Conservation (phyloP, 2,888 invertebrate genomes). For the Phengaris arion region DNA sequence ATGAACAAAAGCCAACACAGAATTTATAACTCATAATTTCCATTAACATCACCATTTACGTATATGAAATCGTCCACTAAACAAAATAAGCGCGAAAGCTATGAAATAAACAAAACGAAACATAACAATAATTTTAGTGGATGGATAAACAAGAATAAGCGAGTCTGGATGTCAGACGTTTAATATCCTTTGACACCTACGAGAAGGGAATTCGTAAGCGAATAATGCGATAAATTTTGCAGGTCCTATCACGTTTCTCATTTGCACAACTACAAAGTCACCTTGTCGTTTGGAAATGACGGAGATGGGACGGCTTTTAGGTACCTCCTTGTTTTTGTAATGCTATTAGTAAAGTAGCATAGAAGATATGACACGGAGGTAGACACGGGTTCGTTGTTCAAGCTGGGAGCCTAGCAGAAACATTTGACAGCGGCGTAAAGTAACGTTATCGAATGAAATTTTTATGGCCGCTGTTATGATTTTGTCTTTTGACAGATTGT, state of each 20-base stretch:
- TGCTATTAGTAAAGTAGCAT: too few relatives aligned
- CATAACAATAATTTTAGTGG: neutral
- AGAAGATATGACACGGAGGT: too few relatives aligned
- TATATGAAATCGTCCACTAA: neutral
- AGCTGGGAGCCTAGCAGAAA: too few relatives aligned
- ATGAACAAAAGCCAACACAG: neutral
- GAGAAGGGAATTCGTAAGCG: neutral
- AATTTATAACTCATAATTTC: neutral
- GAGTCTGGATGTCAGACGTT: neutral
- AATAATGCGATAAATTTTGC: constrained; percentile 9
- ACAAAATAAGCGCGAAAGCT: neutral
- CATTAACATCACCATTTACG: neutral
- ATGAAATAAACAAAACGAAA: neutral
- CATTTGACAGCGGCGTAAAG: too few relatives aligned
- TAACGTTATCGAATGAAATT: too few relatives aligned
- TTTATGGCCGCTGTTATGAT: too few relatives aligned
- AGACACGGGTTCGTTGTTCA: too few relatives aligned
- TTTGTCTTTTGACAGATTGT: too few relatives aligned
- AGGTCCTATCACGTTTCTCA: constrained; percentile 23
- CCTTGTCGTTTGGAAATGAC: constrained; percentile 10
- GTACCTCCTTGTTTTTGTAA: too few relatives aligned
- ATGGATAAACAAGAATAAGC: neutral
- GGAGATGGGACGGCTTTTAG: neutral
- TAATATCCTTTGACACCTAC: neutral
- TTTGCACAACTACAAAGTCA: constrained; percentile 9